Evolutionary conservation across 1,140 invertebrate species (phyloP).

Genomic region (Eciton burchellii): DNA sequence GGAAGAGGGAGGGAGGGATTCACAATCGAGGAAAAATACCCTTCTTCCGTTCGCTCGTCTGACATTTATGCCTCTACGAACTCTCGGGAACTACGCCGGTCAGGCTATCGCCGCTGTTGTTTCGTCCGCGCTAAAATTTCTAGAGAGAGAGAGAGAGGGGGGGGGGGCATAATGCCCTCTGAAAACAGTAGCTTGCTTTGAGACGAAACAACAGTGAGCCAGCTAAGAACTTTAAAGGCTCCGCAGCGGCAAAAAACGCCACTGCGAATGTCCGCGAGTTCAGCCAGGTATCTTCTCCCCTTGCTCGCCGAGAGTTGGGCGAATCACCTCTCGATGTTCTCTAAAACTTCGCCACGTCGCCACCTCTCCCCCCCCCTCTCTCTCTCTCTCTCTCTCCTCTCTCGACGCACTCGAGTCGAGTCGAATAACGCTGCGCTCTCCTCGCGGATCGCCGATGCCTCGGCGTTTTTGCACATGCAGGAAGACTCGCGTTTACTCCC

Average conservation of each 20-base stretch:
- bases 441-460: constrained; percentile 10
- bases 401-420: too few species aligned
- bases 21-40: constrained; percentile 42
- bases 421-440: constrained; percentile 4
- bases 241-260: constrained; percentile 11
- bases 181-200: constrained; percentile 24
- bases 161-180: constrained; percentile 18
- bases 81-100: constrained; percentile 34
- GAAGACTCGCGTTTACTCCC: constrained; percentile 8
- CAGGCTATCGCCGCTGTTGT: not conserved
- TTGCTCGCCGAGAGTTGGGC: not conserved
- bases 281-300: not conserved
- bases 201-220: constrained; percentile 21
- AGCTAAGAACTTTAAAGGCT: constrained; percentile 6
- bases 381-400: too few species aligned
- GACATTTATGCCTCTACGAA: constrained; percentile 51
- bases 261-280: not conserved
- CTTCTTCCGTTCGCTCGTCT: constrained; percentile 45
- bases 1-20: not conserved
- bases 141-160: constrained; percentile 12
- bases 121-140: constrained; percentile 41
- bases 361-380: not conserved
- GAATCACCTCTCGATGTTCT: not conserved
- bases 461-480: not conserved
- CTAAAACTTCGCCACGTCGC: constrained; percentile 11